A percentile compares a stretch with the other conserved stretches of the same genome.
Conservation (phyloP, 2,113 vertebrate genomes). For the Urocynchramus pylzowi region DNA sequence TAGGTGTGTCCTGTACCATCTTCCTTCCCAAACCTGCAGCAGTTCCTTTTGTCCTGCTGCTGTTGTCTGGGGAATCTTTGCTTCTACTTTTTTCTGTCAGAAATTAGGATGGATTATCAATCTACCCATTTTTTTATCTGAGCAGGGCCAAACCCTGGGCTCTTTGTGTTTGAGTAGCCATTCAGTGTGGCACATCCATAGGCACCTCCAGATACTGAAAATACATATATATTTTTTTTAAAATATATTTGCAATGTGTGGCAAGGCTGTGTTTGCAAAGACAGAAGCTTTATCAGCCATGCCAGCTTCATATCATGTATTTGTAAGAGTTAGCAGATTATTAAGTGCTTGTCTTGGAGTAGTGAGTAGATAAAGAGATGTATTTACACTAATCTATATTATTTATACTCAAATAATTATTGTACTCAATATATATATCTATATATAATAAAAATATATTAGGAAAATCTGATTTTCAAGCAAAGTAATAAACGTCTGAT, state of each 20-base stretch:
- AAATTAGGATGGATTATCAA: not conserved
- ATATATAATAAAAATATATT: not conserved
- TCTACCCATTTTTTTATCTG: not conserved
- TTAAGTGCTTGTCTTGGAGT: not conserved
- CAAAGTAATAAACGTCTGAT: not conserved
- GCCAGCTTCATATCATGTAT: not conserved
- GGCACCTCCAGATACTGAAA: not conserved
- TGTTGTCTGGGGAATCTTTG: accelerated
- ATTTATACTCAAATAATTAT: not conserved
- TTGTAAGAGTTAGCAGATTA: not conserved
- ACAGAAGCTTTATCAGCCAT: not conserved
- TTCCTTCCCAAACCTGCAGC: not conserved
- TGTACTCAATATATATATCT: not conserved
- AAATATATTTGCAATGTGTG: not conserved
- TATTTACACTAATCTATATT: not conserved
- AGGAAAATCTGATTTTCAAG: not conserved
- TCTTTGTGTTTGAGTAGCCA: not conserved
- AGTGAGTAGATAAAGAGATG: not conserved
- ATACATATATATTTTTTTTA: too few relatives aligned
- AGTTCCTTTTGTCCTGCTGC: not conserved
- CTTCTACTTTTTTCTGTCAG: not conserved
- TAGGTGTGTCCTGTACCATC: not conserved
- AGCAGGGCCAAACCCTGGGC: not conserved
- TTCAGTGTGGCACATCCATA: not conserved
- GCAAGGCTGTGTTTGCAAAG: not conserved